A percentile compares a stretch with the other conserved stretches of the same genome.
Conservation (phyloP, 1,140 invertebrate genomes). For the Papilio xuthus region DNA sequence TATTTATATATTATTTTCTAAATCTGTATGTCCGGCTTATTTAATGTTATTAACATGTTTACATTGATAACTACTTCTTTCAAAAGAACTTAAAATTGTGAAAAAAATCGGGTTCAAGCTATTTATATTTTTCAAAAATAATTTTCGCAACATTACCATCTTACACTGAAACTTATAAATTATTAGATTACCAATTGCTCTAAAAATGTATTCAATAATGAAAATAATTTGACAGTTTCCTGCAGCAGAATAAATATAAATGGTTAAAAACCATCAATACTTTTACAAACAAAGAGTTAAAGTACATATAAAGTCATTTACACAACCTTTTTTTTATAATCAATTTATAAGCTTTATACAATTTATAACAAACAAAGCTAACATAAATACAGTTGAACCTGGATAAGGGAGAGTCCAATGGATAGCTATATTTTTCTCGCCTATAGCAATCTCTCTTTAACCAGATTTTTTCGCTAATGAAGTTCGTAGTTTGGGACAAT, state of each 20-base stretch:
- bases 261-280: background rate
- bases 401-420: too few species aligned
- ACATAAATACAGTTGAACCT: too few species aligned
- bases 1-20: conserved; percentile 48
- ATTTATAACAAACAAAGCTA: background rate
- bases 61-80: background rate
- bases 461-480: too few species aligned
- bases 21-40: background rate
- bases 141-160: too few species aligned
- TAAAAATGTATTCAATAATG: background rate
- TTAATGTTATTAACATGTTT: background rate
- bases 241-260: background rate
- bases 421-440: too few species aligned
- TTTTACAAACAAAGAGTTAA: background rate
- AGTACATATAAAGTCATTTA: conserved; percentile 3
- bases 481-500: too few species aligned
- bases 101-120: too few species aligned
- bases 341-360: background rate
- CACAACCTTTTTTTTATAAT: background rate
- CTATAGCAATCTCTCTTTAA: too few species aligned
- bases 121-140: background rate
- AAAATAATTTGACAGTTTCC: background rate
- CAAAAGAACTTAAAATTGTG: background rate
- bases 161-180: too few species aligned
- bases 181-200: background rate